Conservation (phyloP, 2,888 invertebrate species). For the Copidosoma aretas region DNA sequence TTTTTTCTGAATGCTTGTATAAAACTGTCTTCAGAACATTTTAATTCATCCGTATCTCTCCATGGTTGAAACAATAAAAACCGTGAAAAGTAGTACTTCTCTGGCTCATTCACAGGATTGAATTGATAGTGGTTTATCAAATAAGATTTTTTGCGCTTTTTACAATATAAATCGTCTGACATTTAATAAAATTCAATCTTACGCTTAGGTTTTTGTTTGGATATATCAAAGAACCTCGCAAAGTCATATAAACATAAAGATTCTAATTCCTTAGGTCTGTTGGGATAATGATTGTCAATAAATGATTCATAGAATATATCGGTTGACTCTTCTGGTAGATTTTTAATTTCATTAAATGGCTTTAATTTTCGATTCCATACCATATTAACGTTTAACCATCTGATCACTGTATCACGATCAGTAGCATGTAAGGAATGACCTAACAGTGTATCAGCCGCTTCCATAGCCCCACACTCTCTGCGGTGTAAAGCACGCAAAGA, state of each 20-base stretch:
- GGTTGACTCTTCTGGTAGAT: constrained; percentile 23
- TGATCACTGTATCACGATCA: constrained; percentile 51
- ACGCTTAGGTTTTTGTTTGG: neutral
- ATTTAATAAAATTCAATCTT: constrained; percentile 4
- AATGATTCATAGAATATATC: constrained; percentile 7
- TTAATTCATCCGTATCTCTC: constrained; percentile 35
- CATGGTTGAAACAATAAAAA: constrained; percentile 37
- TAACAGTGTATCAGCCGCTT: constrained; percentile 52
- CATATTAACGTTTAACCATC: constrained; percentile 50
- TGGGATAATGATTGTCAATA: constrained; percentile 3
- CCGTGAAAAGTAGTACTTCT: neutral
- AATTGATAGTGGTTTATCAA: constrained; percentile 2
- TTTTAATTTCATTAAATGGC: constrained; percentile 30
- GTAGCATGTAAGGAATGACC: constrained; percentile 51
- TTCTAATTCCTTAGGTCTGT: neutral
- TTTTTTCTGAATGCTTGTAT: neutral
- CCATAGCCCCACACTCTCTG: constrained; percentile 54
- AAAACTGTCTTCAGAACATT: constrained; percentile 10
- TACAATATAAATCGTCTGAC: neutral
- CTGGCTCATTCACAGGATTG: neutral
- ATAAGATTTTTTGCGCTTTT: neutral
- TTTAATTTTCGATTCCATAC: constrained; percentile 39
- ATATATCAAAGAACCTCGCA: constrained; percentile 1
- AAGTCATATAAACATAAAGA: constrained; percentile 1
- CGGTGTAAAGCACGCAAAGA: constrained; percentile 46